A percentile compares a stretch with the other conserved stretches of the same genome.
phyloP scores from a whole-genome alignment of 2,113 vertebrate genomes.

The Peucedramus taeniatus region DNA sequence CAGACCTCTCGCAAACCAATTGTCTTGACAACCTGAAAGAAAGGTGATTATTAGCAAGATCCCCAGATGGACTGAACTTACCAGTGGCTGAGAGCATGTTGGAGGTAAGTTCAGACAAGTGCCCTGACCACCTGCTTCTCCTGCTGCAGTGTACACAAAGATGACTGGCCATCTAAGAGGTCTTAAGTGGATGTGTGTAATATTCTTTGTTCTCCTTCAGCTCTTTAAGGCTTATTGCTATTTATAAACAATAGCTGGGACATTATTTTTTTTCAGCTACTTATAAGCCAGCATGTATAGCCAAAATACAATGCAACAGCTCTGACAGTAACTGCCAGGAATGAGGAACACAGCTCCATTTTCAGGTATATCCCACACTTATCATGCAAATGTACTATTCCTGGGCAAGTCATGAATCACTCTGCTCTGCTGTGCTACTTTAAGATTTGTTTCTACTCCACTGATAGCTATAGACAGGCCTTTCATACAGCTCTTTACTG shows the following conservation, averaged over 20 bases:
- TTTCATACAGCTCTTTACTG: neutral
- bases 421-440: neutral
- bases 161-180: neutral
- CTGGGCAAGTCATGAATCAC: neutral
- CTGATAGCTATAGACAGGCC: neutral
- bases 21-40: slow-evolving; percentile 92
- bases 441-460: neutral
- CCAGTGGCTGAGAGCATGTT: accelerated
- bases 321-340: neutral
- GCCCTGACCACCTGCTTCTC: neutral
- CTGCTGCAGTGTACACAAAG: neutral
- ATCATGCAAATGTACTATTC: neutral
- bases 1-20: slow-evolving; percentile 96
- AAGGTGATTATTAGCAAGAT: neutral
- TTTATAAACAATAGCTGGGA: neutral
- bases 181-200: neutral
- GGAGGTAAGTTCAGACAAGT: neutral
- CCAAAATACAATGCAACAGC: neutral
- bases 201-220: neutral
- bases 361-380: neutral
- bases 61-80: neutral
- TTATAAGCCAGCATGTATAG: neutral
- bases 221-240: neutral
- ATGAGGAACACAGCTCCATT: neutral
- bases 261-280: neutral